Percentiles rank a stretch among this genome's conserved stretches.
Evolutionary conservation across 2,113 vertebrate genomes (phyloP).

Genomic region (Alaudala cheleensis): DNA sequence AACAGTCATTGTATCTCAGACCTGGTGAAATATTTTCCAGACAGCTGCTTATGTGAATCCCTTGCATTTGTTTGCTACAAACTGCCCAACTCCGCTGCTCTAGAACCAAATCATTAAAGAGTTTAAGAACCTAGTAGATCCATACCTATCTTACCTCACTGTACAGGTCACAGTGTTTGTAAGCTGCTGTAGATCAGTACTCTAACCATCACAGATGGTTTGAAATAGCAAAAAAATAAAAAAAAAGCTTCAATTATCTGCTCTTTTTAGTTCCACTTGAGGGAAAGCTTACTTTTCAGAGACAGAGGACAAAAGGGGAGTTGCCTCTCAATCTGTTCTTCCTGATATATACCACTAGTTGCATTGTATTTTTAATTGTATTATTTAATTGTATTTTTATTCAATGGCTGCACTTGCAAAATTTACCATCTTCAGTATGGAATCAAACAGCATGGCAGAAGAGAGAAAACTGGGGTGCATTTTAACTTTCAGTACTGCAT

Average conservation of each 20-base stretch:
- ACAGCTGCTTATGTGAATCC: neutral
- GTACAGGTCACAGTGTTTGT: fast-evolving
- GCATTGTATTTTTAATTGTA: neutral
- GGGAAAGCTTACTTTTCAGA: neutral
- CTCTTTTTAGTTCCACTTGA: neutral
- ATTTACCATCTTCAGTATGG: neutral
- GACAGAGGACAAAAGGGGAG: neutral
- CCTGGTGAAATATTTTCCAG: neutral
- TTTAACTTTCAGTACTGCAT: neutral
- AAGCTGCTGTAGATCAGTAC: neutral
- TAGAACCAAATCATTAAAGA: neutral
- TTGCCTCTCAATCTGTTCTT: neutral
- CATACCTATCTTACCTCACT: neutral
- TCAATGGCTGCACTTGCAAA: neutral
- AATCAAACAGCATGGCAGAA: neutral
- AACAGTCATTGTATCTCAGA: neutral
- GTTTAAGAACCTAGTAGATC: neutral
- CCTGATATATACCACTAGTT: neutral
- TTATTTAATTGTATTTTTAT: neutral
- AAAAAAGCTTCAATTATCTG: neutral
- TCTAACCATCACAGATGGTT: neutral
- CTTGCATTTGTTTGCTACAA: neutral
- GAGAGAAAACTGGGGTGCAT: neutral
- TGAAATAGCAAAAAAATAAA: neutral
- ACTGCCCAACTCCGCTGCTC: neutral